Base-by-base conservation (phyloP, 2,888 invertebrate genomes). In the Cactoblastis cactorum region DNA sequence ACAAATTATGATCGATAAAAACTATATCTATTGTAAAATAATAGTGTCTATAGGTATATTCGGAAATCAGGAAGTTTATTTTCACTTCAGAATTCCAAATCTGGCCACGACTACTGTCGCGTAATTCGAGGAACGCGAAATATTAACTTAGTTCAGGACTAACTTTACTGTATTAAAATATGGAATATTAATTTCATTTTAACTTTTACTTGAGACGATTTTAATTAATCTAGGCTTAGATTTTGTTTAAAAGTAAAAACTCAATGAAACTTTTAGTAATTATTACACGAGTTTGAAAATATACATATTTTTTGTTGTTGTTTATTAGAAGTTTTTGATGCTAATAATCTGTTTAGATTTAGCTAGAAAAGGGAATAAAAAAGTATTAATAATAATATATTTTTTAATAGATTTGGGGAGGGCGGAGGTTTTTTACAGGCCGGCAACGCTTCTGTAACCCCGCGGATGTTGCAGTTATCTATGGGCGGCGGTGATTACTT, bases 81-180 rank as follows among this genome's bases (percentile, higher is more conserved):
- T 56, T 56, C 71, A 71, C 63, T 63, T 63, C 64, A 60, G 67
- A 69, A 74, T 75, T 80, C 71, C 77, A 65, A 72, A 77, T 73
- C 69, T 71, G 65, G 55, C 54, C 49, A 22, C 34, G 34, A 6
- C 1, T 28, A 28, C 4, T 15, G 34, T 14, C 32, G 32, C 34
- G 34, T 35, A 22, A 3, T 8, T 22, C 41, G 24, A 41, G 18
- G 12, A 41, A 41, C 6, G 41, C 14, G n/a, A 14, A 14, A 41
- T 22, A 39, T 22, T 1, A n/a, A 19, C 39, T 8, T 41, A 24
- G 24, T 41, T 24, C n/a, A 5, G 24, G 24, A 24, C 22, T 14
- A 41, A 41, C 14, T 22, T 41, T 9, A 14, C 9, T 3, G 14
- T 24, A 24, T 24, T 41, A 14, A 35, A 35, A 35, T 14, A 6